These are phyloP conservation scores for Oreochromis spilurus DNA, from an alignment of 2,113 vertebrate genomes.

Conservation along the genomic window DNA sequence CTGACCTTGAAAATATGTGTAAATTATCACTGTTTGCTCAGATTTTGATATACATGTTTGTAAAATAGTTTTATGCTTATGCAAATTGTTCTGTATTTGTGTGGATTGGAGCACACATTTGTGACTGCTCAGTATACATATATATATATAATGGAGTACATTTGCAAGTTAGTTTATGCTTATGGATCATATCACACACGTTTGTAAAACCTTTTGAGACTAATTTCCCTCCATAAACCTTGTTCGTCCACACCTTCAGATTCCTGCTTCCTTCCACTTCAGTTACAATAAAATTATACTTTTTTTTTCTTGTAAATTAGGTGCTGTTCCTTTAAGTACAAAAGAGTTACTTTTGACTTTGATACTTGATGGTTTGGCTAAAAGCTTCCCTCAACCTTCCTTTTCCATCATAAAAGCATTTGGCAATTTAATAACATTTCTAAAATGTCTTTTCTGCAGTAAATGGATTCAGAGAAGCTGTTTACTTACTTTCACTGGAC, in stretches of 20 bases:
- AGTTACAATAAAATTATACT: not conserved
- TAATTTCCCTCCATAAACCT: not conserved
- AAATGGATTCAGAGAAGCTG: not conserved
- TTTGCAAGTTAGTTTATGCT: not conserved
- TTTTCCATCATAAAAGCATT: not conserved
- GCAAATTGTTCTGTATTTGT: not conserved
- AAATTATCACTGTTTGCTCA: too few relatives aligned
- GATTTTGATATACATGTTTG: not conserved
- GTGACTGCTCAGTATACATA: not conserved
- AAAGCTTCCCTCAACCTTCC: not conserved
- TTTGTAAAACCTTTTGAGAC: not conserved
- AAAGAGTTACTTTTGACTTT: not conserved
- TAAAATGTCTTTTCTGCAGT: accelerated
- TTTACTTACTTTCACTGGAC: not conserved
- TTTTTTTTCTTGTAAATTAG: not conserved
- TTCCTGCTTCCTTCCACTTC: not conserved
- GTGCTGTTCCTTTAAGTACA: not conserved
- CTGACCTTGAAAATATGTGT: too few relatives aligned
- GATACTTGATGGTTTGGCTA: not conserved
- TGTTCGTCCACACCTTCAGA: not conserved
- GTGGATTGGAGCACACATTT: not conserved
- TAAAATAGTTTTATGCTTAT: not conserved
- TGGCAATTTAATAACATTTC: not conserved
- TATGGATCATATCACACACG: accelerated
- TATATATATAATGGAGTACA: not conserved